Conservation (phyloP, 2,888 invertebrate genomes). For the Drosophila nigricruria region DNA sequence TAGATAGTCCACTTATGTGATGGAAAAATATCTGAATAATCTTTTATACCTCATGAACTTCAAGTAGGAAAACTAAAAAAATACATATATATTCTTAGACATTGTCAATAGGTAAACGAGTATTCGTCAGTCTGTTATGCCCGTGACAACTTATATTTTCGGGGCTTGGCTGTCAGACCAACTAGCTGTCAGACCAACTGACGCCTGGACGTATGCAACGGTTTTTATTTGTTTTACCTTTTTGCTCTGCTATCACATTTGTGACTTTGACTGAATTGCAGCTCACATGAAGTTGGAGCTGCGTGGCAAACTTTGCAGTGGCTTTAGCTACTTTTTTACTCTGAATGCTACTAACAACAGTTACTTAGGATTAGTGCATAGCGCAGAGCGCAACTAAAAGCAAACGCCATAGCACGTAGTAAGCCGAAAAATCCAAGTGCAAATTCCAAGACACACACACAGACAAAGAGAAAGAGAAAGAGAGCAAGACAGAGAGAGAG, state of each 20-base stretch:
- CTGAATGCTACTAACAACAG: conserved; percentile 66
- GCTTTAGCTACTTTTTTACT: conserved; percentile 22
- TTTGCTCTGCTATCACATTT: conserved; percentile 13
- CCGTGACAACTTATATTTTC: background rate
- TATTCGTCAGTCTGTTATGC: background rate
- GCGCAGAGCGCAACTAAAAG: conserved; percentile 69
- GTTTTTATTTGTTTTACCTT: conserved; percentile 22
- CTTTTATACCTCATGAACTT: background rate
- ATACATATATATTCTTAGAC: too few species aligned
- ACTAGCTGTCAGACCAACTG: background rate
- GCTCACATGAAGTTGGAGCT: conserved; percentile 34
- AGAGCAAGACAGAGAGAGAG: background rate
- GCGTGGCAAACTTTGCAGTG: conserved; percentile 36
- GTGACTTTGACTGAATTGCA: conserved; percentile 46
- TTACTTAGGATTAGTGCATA: conserved; percentile 72
- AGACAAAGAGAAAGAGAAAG: background rate
- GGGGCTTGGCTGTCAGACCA: background rate
- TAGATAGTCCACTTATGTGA: too few species aligned
- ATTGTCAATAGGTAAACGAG: background rate
- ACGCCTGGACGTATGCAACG: conserved; percentile 32
- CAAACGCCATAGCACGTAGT: conserved; percentile 76
- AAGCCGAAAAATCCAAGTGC: conserved; percentile 69
- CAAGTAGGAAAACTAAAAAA: too few species aligned
- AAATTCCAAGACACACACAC: conserved; percentile 51
- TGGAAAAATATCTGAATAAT: background rate